Evolutionary conservation across 2,113 vertebrate species (phyloP).

Genomic region (Prionailurus bengalensis): DNA sequence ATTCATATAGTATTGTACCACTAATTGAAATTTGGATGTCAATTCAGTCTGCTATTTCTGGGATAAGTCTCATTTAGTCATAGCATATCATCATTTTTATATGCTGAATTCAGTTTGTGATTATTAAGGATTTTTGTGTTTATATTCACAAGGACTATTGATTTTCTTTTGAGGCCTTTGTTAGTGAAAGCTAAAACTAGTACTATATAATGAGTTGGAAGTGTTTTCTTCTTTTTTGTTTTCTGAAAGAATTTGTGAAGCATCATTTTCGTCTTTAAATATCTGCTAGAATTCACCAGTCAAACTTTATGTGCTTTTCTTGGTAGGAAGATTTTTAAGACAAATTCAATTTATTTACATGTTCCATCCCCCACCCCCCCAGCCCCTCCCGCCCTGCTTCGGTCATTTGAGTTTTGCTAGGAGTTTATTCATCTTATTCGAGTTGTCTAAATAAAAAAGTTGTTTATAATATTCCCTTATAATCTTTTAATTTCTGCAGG

Average conservation of each 20-base stretch:
- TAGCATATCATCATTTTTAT: neutral
- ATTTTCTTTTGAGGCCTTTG: conserved; percentile 46
- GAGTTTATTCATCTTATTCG: conserved; percentile 1
- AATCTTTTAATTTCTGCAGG: neutral
- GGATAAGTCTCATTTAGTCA: neutral
- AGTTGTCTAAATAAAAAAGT: neutral
- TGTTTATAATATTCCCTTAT: neutral
- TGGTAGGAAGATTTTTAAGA: neutral
- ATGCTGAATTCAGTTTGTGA: neutral
- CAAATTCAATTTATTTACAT: neutral
- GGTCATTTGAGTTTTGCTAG: neutral
- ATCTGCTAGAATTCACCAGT: conserved; percentile 17
- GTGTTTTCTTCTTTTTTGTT: neutral
- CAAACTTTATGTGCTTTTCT: neutral
- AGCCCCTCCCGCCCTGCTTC: too few species aligned
- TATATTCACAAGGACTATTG: neutral
- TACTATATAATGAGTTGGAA: neutral
- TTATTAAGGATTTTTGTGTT: conserved; percentile 48
- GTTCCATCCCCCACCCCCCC: neutral
- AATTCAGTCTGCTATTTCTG: conserved; percentile 22
- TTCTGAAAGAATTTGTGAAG: neutral
- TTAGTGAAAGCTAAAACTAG: neutral
- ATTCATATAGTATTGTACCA: neutral
- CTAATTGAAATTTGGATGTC: conserved; percentile 11
- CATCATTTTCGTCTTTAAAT: conserved; percentile 14